Evolutionary conservation across 2,113 vertebrate genomes (phyloP), one percentile per base, ranked within the genome.

Genomic region (Ia io): DNA sequence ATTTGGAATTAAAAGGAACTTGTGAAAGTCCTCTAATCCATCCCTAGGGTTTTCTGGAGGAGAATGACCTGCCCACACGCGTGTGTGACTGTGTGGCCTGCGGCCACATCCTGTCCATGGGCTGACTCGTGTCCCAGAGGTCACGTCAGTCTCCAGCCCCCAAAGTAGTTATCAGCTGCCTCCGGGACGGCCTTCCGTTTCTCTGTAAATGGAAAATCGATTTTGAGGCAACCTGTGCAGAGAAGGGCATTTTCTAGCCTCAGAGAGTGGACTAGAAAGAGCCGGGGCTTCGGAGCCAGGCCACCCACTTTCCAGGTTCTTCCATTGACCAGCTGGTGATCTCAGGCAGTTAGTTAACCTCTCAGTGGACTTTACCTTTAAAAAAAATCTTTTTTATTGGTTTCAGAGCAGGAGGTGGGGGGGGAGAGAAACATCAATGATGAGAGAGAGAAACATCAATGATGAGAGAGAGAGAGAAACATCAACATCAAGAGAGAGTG

Each of bases 221-320:
- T 88, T 76, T 63, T 65, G 49, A 83, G 92, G 37, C 53, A 86
- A 28, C n/a, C 25, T 40, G 7, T 59, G 42, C 73, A 78, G 53
- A 61, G 49, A 47, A 63, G 59, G 69, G 6, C 18, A 2, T 78
- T 30, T 93, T 65, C 59, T 42, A 44, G 78, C 61, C 63, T 63
- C 18, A 30, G 44, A 2, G 37, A 32, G 77, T 10, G 1, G 25
- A 25, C 32, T 40, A 22, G 40, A 32, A 30, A 84, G 35, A 86
- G 42, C 3, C 4, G 23, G 44, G 49, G 5, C 67, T 73, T 80
- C 25, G 9, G 85, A 77, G 47, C 23, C 76, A 35, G 47, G 25
- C 42, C 85, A 37, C 6, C 1, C 28, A 1, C 1, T 4, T 47
- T 79, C 47, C 22, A 20, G 1, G 65, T 6, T 40, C 76, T 63